Base-by-base conservation (phyloP, 2,888 invertebrate genomes). In the Drosophila aldrichi region DNA sequence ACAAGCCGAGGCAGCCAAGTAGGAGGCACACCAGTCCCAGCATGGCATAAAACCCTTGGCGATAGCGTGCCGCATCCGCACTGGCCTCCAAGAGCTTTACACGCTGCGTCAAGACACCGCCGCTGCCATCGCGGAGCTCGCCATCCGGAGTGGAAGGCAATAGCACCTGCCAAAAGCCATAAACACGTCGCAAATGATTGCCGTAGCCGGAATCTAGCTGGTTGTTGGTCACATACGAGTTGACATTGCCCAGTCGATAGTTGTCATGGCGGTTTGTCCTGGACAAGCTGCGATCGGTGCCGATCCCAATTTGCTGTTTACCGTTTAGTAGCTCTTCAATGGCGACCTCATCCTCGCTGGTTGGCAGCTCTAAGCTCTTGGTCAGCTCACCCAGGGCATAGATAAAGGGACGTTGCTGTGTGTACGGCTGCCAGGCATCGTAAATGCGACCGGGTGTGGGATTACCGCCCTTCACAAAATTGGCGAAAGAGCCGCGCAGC, bases 391-490 rank as follows among this genome's bases (percentile, higher is more conserved):
- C 92, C 22, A 93, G 54, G 38, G 90, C 90, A 70, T 91, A 92
- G 9, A 93, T 91, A 54, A 91, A 92, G 20, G 91, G 91, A 4
- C 83, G 79, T 5, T 89, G 89, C 3, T 58, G 49, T 2, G 93
- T 94, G 86, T 95, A 96, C 22, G 94, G 94, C 72, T 93, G 93
- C 96, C 96, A 96, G 14, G 93, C 92, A 52, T 94, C 94, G 70
- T 94, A 93, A 41, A 93, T 92, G 29, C 93, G 92, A 32, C 93
- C 93, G 1, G 94, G 93, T 16, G 94, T 94, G 20, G 96, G 95
- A 81, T 95, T 94, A 0, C 94, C 95, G 92, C 92, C 94, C 88
- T 94, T 94, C 3, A 94, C 92, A 74, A 94, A 94, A 84, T 94
- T 94, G 2, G 92, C 92, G 92, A 94, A 94, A 59, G 93, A 89